phyloP scores from a whole-genome alignment of 2,888 invertebrate genomes.

The Lasioglossum morio region DNA sequence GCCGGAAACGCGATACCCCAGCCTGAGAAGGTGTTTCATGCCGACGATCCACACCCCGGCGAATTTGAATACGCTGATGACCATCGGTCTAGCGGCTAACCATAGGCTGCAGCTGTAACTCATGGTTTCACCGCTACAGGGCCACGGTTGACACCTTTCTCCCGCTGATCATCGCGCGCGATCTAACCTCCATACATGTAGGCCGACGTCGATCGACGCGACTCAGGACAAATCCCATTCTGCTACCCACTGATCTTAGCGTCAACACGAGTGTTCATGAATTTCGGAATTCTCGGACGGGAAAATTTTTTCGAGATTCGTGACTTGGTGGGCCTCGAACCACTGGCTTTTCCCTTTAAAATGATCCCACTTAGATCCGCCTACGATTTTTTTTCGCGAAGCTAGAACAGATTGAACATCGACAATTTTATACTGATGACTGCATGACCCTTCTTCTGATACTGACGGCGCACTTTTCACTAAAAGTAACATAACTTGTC shows the following conservation, averaged over 20 bases:
- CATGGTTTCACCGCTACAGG: not conserved
- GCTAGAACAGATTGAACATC: not conserved
- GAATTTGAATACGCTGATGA: not conserved
- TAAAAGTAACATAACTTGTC: not conserved
- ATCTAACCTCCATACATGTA: not conserved
- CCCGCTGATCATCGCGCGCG: not conserved
- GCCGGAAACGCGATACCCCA: not conserved
- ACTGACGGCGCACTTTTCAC: not conserved
- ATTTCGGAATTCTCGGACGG: too few relatives aligned
- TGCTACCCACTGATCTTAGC: not conserved
- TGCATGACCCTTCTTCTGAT: not conserved
- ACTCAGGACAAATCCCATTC: not conserved
- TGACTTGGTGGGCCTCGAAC: accelerated
- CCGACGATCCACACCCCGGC: not conserved
- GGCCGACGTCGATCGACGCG: not conserved
- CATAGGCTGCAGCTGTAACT: not conserved
- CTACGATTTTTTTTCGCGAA: not conserved
- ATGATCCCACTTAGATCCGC: accelerated
- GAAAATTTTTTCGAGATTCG: accelerated
- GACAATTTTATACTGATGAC: not conserved
- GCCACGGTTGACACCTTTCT: not conserved
- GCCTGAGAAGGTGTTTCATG: not conserved
- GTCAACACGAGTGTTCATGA: too few relatives aligned
- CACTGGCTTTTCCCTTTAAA: not conserved
- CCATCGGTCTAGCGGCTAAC: not conserved